Percentiles rank a stretch among this genome's conserved stretches.
Conservation (phyloP, 2,797 vertebrate genomes). For the Percopsis omiscomaycus region DNA sequence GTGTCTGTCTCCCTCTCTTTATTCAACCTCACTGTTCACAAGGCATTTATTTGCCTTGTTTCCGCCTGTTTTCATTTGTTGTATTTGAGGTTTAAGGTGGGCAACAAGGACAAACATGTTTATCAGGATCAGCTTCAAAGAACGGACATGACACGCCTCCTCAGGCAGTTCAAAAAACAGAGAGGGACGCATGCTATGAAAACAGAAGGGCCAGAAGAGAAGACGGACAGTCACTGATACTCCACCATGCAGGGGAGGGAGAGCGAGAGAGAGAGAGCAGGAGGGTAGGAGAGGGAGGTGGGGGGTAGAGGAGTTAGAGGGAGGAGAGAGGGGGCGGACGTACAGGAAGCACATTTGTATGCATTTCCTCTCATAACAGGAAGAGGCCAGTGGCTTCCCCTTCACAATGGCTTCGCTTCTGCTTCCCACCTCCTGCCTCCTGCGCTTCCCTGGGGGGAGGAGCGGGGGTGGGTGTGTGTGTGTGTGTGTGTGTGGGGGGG, state of each 20-base stretch:
- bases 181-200: no score
- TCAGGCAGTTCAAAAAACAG: not conserved
- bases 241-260: not conserved
- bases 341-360: slow-evolving; percentile 99
- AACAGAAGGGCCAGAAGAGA: not conserved
- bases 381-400: slow-evolving; percentile 99
- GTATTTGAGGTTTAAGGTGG: slow-evolving; percentile 24
- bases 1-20: not conserved
- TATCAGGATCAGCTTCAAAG: slow-evolving; percentile 70
- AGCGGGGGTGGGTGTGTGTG: slow-evolving; percentile 68
- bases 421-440: slow-evolving; percentile 90
- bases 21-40: not conserved
- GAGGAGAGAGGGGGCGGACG: slow-evolving; percentile 71
- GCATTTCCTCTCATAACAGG: slow-evolving; percentile 99
- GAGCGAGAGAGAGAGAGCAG: slow-evolving; percentile 34
- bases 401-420: slow-evolving; percentile 98
- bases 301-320: slow-evolving; percentile 23
- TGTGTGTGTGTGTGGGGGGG: slow-evolving; percentile 66
- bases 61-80: no score
- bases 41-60: no score
- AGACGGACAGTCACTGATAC: not conserved
- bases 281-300: slow-evolving; percentile 36
- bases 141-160: slow-evolving; percentile 65
- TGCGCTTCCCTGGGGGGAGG: slow-evolving; percentile 83
- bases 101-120: slow-evolving; percentile 75